Evolutionary conservation across 2,888 invertebrate species (phyloP).

Genomic region (Ichneumoninae sp.): DNA sequence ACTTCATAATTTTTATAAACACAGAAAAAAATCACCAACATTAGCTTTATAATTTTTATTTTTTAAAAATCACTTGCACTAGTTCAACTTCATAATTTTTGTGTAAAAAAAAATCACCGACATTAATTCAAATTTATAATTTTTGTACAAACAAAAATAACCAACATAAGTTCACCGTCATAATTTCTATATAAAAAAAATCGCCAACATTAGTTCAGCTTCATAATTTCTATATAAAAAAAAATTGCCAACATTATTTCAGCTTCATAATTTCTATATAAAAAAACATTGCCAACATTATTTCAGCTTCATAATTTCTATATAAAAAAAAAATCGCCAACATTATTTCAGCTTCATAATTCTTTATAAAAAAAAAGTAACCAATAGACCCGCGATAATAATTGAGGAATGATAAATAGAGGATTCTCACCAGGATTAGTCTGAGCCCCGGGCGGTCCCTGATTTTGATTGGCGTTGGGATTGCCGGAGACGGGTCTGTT

Average conservation of each 20-base stretch:
- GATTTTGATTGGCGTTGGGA: slow-evolving; percentile 71
- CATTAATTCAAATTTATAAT: not conserved
- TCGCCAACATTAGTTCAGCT: not conserved
- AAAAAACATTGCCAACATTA: not conserved
- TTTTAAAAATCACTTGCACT: not conserved
- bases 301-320: no score
- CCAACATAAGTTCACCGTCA: no score
- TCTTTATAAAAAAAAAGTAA: not conserved
- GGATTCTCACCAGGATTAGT: slow-evolving; percentile 61
- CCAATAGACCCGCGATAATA: not conserved
- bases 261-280: no score
- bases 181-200: no score
- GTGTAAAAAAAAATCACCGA: slow-evolving; percentile 40
- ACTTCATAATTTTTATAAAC: not conserved
- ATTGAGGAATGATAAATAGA: not conserved
- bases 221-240: not conserved
- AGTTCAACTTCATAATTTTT: no score
- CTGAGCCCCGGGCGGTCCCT: slow-evolving; percentile 70
- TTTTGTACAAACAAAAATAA: not conserved
- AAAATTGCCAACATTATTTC: slow-evolving; percentile 44
- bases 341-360: not conserved
- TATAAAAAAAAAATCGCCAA: slow-evolving; percentile 43
- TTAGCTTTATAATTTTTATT: no score
- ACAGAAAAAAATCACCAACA: no score
- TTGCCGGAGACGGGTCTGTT: slow-evolving; percentile 79